These are phyloP conservation scores for Chrysogorgia sp. DNA, from an alignment of 92 coral and sea anemone species.

Conservation along the genomic window DNA sequence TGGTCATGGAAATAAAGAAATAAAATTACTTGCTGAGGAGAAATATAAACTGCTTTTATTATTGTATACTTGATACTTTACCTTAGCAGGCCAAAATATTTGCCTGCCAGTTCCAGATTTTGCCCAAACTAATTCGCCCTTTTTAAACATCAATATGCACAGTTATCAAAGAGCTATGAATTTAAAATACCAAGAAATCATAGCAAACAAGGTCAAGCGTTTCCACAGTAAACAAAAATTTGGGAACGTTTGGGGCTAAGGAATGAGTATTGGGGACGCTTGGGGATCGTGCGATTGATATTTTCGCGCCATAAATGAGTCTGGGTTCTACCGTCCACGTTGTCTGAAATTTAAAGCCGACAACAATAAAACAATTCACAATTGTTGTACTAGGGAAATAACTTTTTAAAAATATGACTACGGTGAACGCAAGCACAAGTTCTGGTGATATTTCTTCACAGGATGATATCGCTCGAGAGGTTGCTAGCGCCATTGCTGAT, in stretches of 20 bases:
- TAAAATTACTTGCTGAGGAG: too few relatives aligned
- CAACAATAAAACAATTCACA: background rate
- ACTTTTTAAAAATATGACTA: constrained; percentile 10
- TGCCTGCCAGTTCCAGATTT: constrained; percentile 31
- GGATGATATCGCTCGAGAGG: constrained; percentile 79
- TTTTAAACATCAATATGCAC: constrained; percentile 17
- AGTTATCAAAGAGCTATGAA: too few relatives aligned
- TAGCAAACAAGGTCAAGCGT: too few relatives aligned
- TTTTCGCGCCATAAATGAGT: background rate
- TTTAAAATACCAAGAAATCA: too few relatives aligned
- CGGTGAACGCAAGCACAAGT: constrained; percentile 16
- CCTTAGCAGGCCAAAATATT: constrained; percentile 90
- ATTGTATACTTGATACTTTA: background rate
- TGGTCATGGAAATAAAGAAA: too few relatives aligned
- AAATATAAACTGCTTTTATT: background rate
- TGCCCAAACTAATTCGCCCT: constrained; percentile 34
- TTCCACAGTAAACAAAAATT: too few relatives aligned
- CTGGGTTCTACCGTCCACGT: constrained; percentile 32
- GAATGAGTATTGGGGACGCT: too few relatives aligned
- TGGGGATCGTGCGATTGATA: too few relatives aligned
- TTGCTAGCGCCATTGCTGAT: constrained; percentile 92
- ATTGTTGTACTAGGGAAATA: background rate
- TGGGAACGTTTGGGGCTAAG: too few relatives aligned
- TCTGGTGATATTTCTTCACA: constrained; percentile 8
- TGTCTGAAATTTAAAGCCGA: background rate